These are phyloP conservation scores for Malacoctenus gilli DNA, from an alignment of 2,797 vertebrate genomes.

Conservation along the genomic window DNA sequence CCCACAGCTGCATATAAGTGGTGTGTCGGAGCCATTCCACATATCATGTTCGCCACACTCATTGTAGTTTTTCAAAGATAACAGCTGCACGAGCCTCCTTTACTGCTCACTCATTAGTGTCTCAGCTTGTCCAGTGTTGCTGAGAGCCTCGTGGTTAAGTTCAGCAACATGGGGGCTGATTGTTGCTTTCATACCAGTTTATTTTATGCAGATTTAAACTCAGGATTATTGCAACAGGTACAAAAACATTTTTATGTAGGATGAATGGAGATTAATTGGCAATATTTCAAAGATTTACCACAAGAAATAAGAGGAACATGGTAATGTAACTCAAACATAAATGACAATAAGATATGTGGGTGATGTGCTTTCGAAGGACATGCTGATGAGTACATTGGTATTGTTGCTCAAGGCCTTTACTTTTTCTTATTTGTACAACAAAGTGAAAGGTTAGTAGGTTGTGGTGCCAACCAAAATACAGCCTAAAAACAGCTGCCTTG, in stretches of 20 bases:
- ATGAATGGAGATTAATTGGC: too few species aligned
- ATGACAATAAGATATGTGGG: slow-evolving; percentile 1
- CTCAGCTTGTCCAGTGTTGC: neutral
- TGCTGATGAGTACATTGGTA: too few species aligned
- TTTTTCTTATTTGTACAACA: too few species aligned
- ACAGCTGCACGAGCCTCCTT: slow-evolving; percentile 18
- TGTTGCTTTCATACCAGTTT: neutral
- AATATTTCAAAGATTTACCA: slow-evolving; percentile 6
- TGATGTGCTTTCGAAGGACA: neutral
- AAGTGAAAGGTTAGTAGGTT: neutral
- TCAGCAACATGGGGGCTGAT: slow-evolving; percentile 1
- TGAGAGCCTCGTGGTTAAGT: neutral
- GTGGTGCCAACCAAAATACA: slow-evolving; percentile 6
- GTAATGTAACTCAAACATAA: slow-evolving; percentile 7
- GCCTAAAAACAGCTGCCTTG: neutral
- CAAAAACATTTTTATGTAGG: too few species aligned
- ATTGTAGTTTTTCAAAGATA: neutral
- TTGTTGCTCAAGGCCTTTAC: neutral
- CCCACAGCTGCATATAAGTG: neutral
- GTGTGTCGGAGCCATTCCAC: slow-evolving; percentile 3
- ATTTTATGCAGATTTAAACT: neutral
- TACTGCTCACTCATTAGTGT: slow-evolving; percentile 17
- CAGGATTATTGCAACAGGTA: neutral
- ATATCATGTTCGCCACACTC: neutral
- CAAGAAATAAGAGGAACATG: neutral